These are phyloP conservation scores for Aeoliscus strigatus DNA, from an alignment of 2,797 vertebrate species.

Conservation along the genomic window DNA sequence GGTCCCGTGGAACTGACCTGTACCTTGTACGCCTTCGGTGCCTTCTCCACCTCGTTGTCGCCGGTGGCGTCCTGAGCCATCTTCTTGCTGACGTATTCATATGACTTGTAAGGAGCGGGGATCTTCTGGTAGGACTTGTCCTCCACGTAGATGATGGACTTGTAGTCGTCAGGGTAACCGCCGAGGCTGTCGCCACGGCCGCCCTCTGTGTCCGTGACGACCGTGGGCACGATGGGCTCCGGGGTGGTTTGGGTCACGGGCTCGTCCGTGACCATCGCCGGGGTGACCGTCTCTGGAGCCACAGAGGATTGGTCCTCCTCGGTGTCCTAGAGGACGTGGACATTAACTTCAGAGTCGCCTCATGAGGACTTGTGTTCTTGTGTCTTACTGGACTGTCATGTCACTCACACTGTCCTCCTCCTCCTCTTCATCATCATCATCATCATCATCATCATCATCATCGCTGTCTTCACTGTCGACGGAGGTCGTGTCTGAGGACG, in stretches of 20 bases:
- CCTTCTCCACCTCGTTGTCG: constrained; percentile 73
- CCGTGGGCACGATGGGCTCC: constrained; percentile 47
- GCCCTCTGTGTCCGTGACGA: constrained; percentile 46
- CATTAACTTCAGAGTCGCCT: no score
- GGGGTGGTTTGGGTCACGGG: constrained; percentile 37
- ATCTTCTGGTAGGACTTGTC: constrained; percentile 69
- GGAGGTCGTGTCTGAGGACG: constrained; percentile 39
- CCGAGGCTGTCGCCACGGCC: constrained; percentile 73
- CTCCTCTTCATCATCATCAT: constrained; percentile 21
- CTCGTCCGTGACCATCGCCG: constrained; percentile 38
- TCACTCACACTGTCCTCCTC: no score
- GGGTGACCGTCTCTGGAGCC: constrained; percentile 24
- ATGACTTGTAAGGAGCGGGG: constrained; percentile 69
- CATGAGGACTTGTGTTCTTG: no score
- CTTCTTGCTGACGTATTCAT: constrained; percentile 62
- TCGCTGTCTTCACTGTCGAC: constrained; percentile 38
- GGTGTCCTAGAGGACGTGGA: constrained; percentile 38
- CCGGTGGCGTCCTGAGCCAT: constrained; percentile 43
- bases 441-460: constrained; percentile 37
- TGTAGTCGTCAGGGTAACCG: constrained; percentile 68
- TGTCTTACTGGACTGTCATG: no score
- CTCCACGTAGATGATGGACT: constrained; percentile 62
- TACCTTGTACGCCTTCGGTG: constrained; percentile 71
- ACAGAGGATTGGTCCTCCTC: constrained; percentile 44
- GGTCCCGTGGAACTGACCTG: constrained; percentile 18